Base-by-base conservation (phyloP, 2,113 vertebrate genomes). In the Agapornis roseicollis region DNA sequence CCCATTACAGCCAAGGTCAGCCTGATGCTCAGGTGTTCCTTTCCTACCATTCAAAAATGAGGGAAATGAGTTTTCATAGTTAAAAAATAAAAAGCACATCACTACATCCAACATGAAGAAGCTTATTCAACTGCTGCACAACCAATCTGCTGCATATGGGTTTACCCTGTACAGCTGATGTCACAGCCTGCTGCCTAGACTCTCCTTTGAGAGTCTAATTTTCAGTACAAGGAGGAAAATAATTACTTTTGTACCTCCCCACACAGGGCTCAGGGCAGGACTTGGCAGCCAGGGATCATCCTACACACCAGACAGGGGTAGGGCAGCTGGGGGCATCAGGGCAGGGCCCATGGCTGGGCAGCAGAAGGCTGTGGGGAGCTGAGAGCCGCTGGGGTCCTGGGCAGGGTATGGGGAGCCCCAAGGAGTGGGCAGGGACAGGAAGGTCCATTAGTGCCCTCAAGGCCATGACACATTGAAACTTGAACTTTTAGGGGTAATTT, bases 71-170 rank as follows among this genome's bases (percentile, higher is more conserved):
- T 60, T 80, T 56, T 55, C 29, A 31, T 1, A 17, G 33, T 19
- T 3, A 2, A 2, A 5, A 29, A 41, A 46, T 25, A 47, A 76
- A 49, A 28, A 41, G 2, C 1, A 2, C 6, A 0, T 25, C 49
- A 7, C 18, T 64, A 25, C 70, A 76, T 72, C 76, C 61, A 69
- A 46, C 28, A 52, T 25, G 39, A 65, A 86, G 55, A 64, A 81
- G 61, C 23, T 55, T 28, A 47, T 9, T 60, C 61, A 85, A 46
- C 33, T 28, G 13, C n/a, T 69, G 55, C 25, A 61, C 35, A 78
- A 24, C 13, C 17, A 63, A 53, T 41, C 9, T 13, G 18, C 46
- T n/a, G 28, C 14, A 22, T 31, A 53, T 25, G 25, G 63, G 58
- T 68, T 61, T 76, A 69, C 35, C 33, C 39, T 44, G 16, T 11